Evolutionary conservation across 2,797 vertebrate genomes (phyloP).

Genomic region (Nyctalus aviator): DNA sequence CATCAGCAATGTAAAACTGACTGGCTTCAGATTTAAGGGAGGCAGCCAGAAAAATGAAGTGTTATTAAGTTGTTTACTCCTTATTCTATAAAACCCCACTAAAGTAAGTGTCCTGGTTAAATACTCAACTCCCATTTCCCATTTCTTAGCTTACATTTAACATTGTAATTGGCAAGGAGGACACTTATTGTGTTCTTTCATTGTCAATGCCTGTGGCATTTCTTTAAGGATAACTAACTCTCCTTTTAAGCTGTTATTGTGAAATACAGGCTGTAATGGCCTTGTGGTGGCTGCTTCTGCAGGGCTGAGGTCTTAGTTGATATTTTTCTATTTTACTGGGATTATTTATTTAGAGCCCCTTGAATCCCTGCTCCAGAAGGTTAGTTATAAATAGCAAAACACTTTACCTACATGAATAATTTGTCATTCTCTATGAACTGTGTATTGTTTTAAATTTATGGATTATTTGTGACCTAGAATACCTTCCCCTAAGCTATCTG

Average conservation of each 20-base stretch:
- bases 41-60: neutral
- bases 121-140: neutral
- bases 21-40: neutral
- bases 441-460: neutral
- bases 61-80: neutral
- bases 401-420: neutral
- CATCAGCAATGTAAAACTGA: neutral
- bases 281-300: neutral
- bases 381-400: neutral
- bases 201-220: neutral
- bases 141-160: neutral
- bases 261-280: neutral
- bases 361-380: neutral
- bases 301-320: neutral
- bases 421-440: neutral
- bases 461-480: neutral
- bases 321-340: neutral
- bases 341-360: neutral
- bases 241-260: neutral
- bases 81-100: neutral
- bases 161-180: neutral
- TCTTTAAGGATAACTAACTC: neutral
- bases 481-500: neutral
- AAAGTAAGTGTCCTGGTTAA: neutral
- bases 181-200: neutral